A percentile compares a stretch with the other conserved stretches of the same genome.
Conservation (phyloP, 2,113 vertebrate genomes). For the Zonotrichia leucophrys region DNA sequence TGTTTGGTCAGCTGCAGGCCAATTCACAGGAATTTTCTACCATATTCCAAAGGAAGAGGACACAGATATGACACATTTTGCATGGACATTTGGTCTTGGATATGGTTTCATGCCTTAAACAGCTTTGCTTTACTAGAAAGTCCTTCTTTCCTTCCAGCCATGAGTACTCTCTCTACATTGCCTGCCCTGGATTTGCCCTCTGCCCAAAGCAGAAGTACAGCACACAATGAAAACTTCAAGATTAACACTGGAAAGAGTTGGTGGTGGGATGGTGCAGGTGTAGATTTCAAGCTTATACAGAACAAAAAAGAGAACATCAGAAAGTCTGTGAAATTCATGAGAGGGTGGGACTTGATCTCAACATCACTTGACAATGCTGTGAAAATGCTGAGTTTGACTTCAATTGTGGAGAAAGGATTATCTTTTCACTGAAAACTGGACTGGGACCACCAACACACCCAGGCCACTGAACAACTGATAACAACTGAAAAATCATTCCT, state of each 20-base stretch:
- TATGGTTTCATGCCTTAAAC: not conserved
- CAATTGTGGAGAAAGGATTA: not conserved
- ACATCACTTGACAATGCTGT: not conserved
- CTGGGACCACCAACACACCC: not conserved
- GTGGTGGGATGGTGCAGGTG: not conserved
- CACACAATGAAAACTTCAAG: not conserved
- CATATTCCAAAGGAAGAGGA: not conserved
- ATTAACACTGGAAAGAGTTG: not conserved
- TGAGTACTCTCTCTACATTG: not conserved
- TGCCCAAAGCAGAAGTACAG: not conserved
- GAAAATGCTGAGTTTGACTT: not conserved
- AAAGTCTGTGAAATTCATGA: not conserved
- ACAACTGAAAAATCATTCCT: slow-evolving; percentile 4
- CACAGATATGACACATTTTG: not conserved
- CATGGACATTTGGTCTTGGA: not conserved
- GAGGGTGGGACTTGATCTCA: not conserved
- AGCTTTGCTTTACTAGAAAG: not conserved
- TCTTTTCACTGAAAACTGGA: not conserved
- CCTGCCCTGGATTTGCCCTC: not conserved
- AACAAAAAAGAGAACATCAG: not conserved
- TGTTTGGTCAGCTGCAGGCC: not conserved
- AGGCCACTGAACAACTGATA: not conserved
- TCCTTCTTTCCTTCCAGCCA: not conserved
- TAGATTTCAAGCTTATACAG: not conserved
- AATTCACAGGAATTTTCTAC: not conserved